Conservation (phyloP, 2,797 vertebrate genomes). For the Carcharodon carcharias region DNA sequence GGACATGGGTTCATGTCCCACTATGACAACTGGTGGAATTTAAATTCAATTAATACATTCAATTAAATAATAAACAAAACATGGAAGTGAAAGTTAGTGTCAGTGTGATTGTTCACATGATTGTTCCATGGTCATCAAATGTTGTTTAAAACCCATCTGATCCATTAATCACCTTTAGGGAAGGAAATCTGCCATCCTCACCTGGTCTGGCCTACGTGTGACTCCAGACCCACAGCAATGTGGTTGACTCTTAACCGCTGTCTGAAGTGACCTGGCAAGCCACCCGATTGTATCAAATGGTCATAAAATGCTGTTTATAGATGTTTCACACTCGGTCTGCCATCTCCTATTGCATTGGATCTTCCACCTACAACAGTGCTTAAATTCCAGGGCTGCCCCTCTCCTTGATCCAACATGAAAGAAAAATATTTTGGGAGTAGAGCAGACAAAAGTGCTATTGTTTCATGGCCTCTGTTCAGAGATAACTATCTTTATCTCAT, state of each 20-base stretch:
- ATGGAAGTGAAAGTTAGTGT: neutral
- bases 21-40: neutral
- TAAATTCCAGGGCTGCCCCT: neutral
- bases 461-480: neutral
- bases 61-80: neutral
- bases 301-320: neutral
- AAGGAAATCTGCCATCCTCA: neutral
- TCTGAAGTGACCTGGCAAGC: neutral
- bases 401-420: neutral
- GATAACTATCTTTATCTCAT: neutral
- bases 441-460: neutral
- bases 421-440: neutral
- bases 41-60: neutral
- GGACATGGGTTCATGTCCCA: neutral
- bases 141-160: neutral
- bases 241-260: neutral
- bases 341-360: neutral
- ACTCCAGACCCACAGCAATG: neutral
- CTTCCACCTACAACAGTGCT: neutral
- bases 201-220: neutral
- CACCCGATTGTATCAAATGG: neutral
- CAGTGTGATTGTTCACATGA: neutral
- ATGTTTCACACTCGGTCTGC: neutral
- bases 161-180: neutral
- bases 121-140: neutral